These are phyloP conservation scores for Apoda limacodes DNA, from an alignment of 2,888 invertebrate species.

Conservation along the genomic window DNA sequence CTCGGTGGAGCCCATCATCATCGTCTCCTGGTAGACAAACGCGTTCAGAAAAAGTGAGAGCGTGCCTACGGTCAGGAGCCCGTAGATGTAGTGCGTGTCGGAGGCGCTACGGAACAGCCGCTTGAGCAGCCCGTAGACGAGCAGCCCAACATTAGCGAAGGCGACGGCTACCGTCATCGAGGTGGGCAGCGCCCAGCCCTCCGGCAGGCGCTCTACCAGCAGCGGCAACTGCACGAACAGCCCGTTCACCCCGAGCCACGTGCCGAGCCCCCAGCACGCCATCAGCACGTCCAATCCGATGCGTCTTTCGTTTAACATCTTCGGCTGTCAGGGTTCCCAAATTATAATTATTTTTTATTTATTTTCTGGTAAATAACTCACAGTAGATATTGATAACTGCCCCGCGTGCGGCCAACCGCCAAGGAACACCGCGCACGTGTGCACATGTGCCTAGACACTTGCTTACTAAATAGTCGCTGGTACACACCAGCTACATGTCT, in stretches of 20 bases:
- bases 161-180: conserved; percentile 86
- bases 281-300: conserved; percentile 76
- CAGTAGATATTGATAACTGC: too few relatives aligned
- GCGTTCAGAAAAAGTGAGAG: conserved; percentile 69
- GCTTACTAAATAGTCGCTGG: too few relatives aligned
- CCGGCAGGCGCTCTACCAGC: conserved; percentile 83
- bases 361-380: too few relatives aligned
- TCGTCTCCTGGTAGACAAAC: conserved; percentile 70
- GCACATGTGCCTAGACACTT: too few relatives aligned
- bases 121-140: conserved; percentile 72
- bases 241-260: conserved; percentile 92
- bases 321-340: too few relatives aligned
- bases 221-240: conserved; percentile 91
- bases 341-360: too few relatives aligned
- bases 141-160: conserved; percentile 85
- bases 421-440: too few relatives aligned
- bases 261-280: conserved; percentile 81
- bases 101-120: conserved; percentile 49
- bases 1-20: conserved; percentile 53
- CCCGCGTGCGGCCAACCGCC: too few relatives aligned
- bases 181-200: conserved; percentile 88
- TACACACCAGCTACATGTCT: too few relatives aligned
- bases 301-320: too few relatives aligned
- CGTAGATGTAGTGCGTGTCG: conserved; percentile 68
- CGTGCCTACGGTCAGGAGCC: conserved; percentile 64